These are phyloP conservation scores for Paramuricea clavata DNA, from an alignment of 92 coral and sea anemone species.

Conservation along the genomic window DNA sequence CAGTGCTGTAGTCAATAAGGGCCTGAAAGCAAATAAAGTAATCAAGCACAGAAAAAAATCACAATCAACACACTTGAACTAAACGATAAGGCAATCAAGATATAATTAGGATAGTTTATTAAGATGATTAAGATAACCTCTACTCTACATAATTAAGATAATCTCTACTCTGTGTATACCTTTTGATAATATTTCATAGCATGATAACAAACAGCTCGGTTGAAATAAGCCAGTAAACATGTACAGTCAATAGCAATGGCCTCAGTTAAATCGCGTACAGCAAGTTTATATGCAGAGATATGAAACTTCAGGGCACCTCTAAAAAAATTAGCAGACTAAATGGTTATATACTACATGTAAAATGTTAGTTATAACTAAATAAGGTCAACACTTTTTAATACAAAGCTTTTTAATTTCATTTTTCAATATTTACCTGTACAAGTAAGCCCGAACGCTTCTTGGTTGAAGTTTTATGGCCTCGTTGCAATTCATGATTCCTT, in stretches of 20 bases:
- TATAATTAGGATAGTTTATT: not conserved
- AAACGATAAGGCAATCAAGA: not conserved
- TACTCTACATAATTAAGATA: not conserved
- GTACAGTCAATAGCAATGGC: conserved; percentile 98
- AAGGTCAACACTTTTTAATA: not conserved
- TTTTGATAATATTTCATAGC: conserved; percentile 97
- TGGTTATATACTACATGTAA: too few species aligned
- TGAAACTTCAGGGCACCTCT: conserved; percentile 98
- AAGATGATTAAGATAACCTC: not conserved
- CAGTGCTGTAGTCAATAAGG: conserved; percentile 96
- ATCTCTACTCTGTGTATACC: conserved; percentile 47
- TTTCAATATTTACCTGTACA: conserved; percentile 78
- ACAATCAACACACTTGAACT: too few species aligned
- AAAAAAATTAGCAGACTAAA: not conserved
- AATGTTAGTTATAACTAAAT: too few species aligned
- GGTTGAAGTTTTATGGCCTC: conserved; percentile 98
- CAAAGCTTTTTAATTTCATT: too few species aligned
- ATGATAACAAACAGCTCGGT: conserved; percentile 98
- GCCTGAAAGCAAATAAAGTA: conserved; percentile 69
- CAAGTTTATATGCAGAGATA: conserved; percentile 93
- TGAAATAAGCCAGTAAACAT: conserved; percentile 95
- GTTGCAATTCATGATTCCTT: conserved; percentile 98
- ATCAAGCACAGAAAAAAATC: not conserved
- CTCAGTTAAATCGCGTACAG: conserved; percentile 97
- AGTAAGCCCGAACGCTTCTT: conserved; percentile 89